Conservation (phyloP, 2,113 vertebrate genomes). For the Pedetes capensis region DNA sequence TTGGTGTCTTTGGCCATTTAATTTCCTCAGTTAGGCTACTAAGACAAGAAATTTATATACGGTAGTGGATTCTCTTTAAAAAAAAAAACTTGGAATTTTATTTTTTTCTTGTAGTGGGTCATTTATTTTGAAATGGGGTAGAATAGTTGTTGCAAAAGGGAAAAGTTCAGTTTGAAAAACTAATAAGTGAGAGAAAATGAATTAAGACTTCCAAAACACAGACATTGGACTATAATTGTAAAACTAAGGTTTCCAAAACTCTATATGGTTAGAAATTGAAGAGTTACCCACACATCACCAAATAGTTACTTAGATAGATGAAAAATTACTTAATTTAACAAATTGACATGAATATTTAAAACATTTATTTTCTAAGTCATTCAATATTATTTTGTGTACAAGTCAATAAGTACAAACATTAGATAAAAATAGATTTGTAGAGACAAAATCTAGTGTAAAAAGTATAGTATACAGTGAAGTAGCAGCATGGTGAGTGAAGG, state of each 20-base stretch:
- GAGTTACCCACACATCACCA: neutral
- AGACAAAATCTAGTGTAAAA: neutral
- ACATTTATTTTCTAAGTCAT: neutral
- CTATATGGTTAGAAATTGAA: neutral
- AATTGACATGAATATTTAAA: neutral
- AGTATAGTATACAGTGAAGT: neutral
- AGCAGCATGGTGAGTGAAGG: neutral
- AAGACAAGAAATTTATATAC: neutral
- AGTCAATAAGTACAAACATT: neutral
- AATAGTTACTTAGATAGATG: no score
- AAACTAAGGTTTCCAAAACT: neutral
- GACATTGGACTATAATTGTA: neutral
- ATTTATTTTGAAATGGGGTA: constrained; percentile 57
- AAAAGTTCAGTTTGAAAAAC: constrained; percentile 25
- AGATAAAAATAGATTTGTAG: neutral
- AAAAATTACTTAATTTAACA: neutral
- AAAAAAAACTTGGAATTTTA: neutral
- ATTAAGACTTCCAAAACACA: neutral
- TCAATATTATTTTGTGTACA: neutral
- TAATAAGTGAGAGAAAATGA: neutral
- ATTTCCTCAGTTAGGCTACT: neutral
- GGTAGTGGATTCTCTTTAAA: neutral
- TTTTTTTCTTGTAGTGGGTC: constrained; percentile 1
- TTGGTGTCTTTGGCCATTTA: neutral
- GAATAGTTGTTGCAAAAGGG: constrained; percentile 21